Evolutionary conservation across 2,888 invertebrate genomes (phyloP).

Genomic region (Tenthredo scrophulariae): DNA sequence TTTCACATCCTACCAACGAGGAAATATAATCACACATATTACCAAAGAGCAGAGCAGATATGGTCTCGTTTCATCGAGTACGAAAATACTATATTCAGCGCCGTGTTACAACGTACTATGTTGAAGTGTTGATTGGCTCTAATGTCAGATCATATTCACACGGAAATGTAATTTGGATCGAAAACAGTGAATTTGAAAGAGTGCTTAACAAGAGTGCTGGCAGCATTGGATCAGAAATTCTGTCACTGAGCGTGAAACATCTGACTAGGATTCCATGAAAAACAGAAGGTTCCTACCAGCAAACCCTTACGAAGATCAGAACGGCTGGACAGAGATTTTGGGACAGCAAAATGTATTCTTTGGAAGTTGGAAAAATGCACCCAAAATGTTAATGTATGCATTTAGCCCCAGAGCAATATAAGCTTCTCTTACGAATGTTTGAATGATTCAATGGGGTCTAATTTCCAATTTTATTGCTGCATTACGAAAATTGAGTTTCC

Average conservation of each 20-base stretch:
- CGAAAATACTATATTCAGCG: not conserved
- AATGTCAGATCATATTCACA: not conserved
- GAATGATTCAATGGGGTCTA: not conserved
- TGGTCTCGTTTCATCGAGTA: not conserved
- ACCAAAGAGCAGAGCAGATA: not conserved
- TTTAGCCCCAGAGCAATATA: not conserved
- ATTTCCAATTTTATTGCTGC: not conserved
- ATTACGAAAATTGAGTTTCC: not conserved
- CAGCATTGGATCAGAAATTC: not conserved
- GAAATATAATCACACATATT: not conserved
- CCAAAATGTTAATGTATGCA: not conserved
- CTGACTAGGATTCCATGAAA: not conserved
- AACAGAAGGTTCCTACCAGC: not conserved
- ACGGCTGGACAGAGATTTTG: not conserved
- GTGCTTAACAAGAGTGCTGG: not conserved
- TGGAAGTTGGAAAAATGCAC: not conserved
- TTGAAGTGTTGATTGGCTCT: not conserved
- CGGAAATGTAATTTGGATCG: not conserved
- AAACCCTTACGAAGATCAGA: not conserved
- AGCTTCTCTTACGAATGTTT: not conserved
- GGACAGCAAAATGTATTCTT: not conserved
- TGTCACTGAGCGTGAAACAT: constrained; percentile 6
- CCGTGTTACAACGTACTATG: not conserved
- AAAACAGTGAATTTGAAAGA: not conserved
- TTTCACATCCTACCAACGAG: not conserved